A percentile compares a stretch with the other conserved stretches of the same genome.
Evolutionary conservation across 2,113 vertebrate genomes (phyloP).

Genomic region (Nothocercus julius): DNA sequence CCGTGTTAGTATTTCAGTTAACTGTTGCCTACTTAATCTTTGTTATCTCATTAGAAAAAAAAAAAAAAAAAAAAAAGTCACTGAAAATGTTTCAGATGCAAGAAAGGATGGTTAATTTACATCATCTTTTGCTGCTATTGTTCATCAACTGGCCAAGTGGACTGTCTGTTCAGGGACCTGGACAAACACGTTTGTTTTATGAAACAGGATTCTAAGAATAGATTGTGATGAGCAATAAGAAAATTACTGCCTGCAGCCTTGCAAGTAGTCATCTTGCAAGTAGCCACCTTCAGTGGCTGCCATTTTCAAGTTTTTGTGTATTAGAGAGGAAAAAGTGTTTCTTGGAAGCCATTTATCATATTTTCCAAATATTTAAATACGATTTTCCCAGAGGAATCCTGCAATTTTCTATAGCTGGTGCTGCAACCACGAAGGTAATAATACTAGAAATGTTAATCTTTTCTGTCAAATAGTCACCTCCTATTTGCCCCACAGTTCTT

Average conservation of each 20-base stretch:
- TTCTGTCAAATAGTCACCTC: neutral
- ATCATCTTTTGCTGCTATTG: neutral
- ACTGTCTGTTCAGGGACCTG: neutral
- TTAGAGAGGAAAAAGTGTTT: neutral
- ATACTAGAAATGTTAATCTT: neutral
- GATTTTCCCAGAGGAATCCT: neutral
- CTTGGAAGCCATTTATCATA: neutral
- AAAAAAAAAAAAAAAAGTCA: neutral
- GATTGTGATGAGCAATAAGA: neutral
- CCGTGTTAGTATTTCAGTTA: neutral
- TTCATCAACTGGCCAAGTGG: neutral
- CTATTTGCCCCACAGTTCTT: neutral
- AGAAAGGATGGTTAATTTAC: neutral
- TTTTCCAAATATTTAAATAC: neutral
- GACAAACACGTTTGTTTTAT: neutral
- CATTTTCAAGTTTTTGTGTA: neutral
- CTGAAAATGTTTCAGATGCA: neutral
- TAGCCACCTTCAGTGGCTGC: neutral
- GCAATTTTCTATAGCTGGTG: neutral
- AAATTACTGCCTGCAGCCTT: neutral
- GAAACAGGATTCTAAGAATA: neutral
- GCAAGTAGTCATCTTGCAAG: neutral
- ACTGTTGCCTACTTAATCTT: neutral
- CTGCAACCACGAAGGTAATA: neutral
- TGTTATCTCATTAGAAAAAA: neutral